These are phyloP conservation scores for Aphelocoma coerulescens DNA, from an alignment of 2,113 vertebrate species.

Conservation along the genomic window DNA sequence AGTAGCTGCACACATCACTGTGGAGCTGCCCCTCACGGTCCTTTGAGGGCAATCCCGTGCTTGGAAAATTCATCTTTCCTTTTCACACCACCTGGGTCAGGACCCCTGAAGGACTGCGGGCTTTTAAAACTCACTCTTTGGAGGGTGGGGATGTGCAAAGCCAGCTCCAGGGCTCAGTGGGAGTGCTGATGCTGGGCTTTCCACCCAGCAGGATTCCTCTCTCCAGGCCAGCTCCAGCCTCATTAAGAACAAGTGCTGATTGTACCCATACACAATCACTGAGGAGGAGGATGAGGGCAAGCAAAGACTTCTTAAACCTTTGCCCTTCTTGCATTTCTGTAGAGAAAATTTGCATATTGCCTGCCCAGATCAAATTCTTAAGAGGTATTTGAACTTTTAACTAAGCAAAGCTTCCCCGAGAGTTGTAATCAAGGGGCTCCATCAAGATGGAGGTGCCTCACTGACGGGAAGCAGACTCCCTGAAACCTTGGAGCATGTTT, in stretches of 20 bases:
- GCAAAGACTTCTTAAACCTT: not conserved
- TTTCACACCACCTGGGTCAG: not conserved
- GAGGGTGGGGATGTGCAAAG: not conserved
- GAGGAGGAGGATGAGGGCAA: not conserved
- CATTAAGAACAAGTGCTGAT: not conserved
- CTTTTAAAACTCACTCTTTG: not conserved
- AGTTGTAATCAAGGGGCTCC: not conserved
- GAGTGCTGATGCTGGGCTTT: not conserved
- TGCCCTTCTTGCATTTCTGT: not conserved
- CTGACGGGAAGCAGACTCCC: not conserved
- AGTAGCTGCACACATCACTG: not conserved
- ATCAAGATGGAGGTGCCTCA: not conserved
- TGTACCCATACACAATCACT: not conserved
- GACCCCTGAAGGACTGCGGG: not conserved
- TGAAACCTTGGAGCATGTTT: not conserved
- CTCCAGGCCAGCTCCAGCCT: not conserved
- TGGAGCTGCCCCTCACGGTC: not conserved
- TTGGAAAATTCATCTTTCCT: not conserved
- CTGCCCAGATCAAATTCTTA: not conserved
- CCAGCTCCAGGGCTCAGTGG: not conserved
- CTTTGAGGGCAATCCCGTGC: not conserved
- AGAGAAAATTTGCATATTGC: not conserved
- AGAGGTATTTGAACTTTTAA: not conserved
- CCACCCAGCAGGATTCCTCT: not conserved
- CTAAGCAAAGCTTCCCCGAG: not conserved